Evolutionary conservation across 1,140 invertebrate species (phyloP).

Genomic region (Cherax destructor): DNA sequence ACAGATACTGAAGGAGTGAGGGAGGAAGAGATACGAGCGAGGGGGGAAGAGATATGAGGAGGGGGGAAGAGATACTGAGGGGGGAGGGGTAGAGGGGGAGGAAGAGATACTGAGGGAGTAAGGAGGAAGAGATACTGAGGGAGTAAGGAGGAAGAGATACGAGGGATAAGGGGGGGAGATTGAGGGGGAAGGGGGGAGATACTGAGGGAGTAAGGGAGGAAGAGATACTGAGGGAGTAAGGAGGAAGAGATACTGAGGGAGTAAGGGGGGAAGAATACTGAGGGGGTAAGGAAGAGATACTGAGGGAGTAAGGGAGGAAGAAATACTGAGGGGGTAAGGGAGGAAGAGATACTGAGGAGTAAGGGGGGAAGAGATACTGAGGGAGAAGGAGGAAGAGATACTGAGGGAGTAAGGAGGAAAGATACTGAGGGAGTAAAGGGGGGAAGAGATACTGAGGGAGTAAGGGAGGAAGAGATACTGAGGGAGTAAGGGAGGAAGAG

Average conservation of each 20-base stretch:
- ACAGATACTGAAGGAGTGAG: too few relatives aligned
- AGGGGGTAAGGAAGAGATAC: not conserved
- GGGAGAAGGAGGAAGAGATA: not conserved
- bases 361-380: conserved; percentile 2
- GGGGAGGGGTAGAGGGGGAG: too few relatives aligned
- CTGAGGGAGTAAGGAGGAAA: not conserved
- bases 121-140: not conserved
- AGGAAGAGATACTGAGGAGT: not conserved
- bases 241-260: not conserved
- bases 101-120: not conserved
- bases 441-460: too few relatives aligned
- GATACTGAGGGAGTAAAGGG: too few relatives aligned
- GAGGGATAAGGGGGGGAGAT: too few relatives aligned
- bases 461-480: too few relatives aligned
- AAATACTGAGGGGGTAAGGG: not conserved
- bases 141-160: not conserved
- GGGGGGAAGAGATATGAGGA: too few relatives aligned
- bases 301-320: not conserved
- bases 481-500: too few relatives aligned
- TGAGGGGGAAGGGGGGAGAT: too few relatives aligned
- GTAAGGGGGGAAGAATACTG: not conserved
- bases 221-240: not conserved
- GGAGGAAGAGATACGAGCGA: too few relatives aligned
- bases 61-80: too few relatives aligned
- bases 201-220: not conserved